Percentiles rank a stretch among this genome's conserved stretches.
These are phyloP conservation scores for Leptoclinus maculatus DNA, from an alignment of 2,797 vertebrate species.

Conservation along the genomic window DNA sequence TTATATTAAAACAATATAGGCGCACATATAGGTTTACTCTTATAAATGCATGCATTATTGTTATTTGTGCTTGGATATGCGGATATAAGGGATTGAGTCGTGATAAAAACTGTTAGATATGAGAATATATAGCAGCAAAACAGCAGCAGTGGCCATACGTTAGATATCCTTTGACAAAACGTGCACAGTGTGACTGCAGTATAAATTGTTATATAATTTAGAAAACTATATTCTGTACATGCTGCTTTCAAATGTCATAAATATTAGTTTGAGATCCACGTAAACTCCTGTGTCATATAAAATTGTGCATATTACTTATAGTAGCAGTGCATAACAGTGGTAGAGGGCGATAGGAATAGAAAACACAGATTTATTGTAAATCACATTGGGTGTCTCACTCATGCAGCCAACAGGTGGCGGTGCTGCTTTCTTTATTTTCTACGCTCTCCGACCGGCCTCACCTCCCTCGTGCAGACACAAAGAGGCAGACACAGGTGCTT, in stretches of 20 bases:
- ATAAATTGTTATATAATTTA: conserved; percentile 43
- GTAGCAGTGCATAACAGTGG: background rate
- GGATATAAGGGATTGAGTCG: background rate
- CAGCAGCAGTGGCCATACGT: background rate
- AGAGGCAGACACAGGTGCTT: conserved; percentile 42
- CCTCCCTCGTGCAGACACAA: conserved; percentile 49
- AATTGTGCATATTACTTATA: conserved; percentile 39
- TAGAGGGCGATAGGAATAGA: background rate
- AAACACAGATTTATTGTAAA: conserved; percentile 24
- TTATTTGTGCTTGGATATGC: background rate
- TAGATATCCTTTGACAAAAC: background rate
- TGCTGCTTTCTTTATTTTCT: conserved; percentile 35
- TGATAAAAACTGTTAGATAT: conserved; percentile 48
- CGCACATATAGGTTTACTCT: conserved; percentile 19
- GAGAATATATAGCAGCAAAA: conserved; percentile 41
- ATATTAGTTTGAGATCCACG: conserved; percentile 15
- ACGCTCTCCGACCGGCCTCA: conserved; percentile 6
- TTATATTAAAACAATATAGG: conserved; percentile 30
- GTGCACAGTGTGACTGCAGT: conserved; percentile 33
- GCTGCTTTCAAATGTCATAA: conserved; percentile 42
- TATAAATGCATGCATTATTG: conserved; percentile 46
- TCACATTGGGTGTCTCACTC: background rate
- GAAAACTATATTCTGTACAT: conserved; percentile 59
- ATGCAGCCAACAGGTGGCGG: conserved; percentile 61
- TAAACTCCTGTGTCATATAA: conserved; percentile 14